Percentiles rank a stretch among this genome's conserved stretches.
Conservation (phyloP, 2,113 vertebrate genomes). For the Cyprinodon tularosa region DNA sequence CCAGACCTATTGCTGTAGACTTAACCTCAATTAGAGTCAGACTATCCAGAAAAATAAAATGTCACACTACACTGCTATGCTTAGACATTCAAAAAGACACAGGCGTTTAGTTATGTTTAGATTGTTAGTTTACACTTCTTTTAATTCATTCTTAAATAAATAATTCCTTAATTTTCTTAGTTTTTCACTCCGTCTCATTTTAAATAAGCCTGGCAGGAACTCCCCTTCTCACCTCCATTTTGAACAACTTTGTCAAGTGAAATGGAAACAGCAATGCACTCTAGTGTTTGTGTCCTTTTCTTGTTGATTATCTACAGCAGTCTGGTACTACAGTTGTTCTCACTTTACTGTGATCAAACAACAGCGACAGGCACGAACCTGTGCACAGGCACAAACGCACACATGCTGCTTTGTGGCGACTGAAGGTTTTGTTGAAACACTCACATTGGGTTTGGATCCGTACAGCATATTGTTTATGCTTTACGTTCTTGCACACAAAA, state of each 20-base stretch:
- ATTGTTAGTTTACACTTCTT: not conserved
- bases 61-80: not conserved
- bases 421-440: conserved; percentile 7
- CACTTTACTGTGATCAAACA: conserved; percentile 72
- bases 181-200: too few relatives aligned
- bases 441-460: conserved; percentile 1
- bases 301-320: conserved; percentile 21
- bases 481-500: not conserved
- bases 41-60: not conserved
- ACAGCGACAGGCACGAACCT: conserved; percentile 28
- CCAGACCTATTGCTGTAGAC: not conserved
- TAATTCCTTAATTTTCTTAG: too few relatives aligned
- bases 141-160: not conserved
- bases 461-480: conserved; percentile 17
- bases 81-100: not conserved
- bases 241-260: not conserved
- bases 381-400: conserved; percentile 4
- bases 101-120: not conserved
- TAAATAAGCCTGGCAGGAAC: too few relatives aligned
- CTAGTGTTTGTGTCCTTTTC: conserved; percentile 7
- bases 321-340: conserved; percentile 71
- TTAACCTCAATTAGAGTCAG: not conserved
- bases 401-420: not conserved
- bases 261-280: not conserved
- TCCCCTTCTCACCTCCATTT: not conserved